These are phyloP conservation scores for Plectrocnemia conspersa DNA, from an alignment of 1,140 invertebrate genomes.

Conservation along the genomic window DNA sequence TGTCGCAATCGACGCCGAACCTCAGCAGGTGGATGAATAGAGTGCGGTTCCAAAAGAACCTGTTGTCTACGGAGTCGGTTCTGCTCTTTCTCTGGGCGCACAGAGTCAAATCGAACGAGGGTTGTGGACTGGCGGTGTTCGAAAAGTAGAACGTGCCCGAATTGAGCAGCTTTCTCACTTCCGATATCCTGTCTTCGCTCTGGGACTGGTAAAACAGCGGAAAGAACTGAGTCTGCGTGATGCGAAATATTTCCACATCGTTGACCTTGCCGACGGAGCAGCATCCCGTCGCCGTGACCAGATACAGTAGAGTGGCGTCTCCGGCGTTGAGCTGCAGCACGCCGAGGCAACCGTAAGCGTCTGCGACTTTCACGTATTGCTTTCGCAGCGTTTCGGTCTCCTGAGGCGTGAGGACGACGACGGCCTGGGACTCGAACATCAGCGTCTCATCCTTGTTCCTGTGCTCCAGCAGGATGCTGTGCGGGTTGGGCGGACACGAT, in stretches of 20 bases:
- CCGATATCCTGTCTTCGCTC: constrained; percentile 69
- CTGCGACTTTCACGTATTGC: constrained; percentile 81
- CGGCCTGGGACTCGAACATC: constrained; percentile 85
- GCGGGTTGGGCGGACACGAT: constrained; percentile 75
- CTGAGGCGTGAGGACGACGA: constrained; percentile 72
- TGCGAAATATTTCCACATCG: constrained; percentile 89
- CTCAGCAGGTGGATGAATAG: constrained; percentile 87
- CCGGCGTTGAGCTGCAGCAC: constrained; percentile 82
- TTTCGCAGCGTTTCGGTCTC: constrained; percentile 85
- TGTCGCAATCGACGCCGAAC: constrained; percentile 80
- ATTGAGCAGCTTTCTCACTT: constrained; percentile 82
- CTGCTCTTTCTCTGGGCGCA: constrained; percentile 83
- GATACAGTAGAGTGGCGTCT: constrained; percentile 75
- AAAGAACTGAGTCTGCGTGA: constrained; percentile 86
- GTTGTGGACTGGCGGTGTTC: constrained; percentile 37
- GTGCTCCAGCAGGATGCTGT: constrained; percentile 85
- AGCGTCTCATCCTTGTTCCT: constrained; percentile 80
- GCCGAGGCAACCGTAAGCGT: constrained; percentile 91
- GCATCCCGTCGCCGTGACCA: constrained; percentile 91
- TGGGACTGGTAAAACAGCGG: constrained; percentile 76
- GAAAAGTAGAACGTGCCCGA: constrained; percentile 97
- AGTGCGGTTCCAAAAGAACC: constrained; percentile 97
- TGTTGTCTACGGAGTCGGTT: constrained; percentile 79
- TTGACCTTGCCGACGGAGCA: constrained; percentile 91
- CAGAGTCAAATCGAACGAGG: constrained; percentile 79